Conservation (phyloP, 2,888 invertebrate species). For the Maniola hyperantus region DNA sequence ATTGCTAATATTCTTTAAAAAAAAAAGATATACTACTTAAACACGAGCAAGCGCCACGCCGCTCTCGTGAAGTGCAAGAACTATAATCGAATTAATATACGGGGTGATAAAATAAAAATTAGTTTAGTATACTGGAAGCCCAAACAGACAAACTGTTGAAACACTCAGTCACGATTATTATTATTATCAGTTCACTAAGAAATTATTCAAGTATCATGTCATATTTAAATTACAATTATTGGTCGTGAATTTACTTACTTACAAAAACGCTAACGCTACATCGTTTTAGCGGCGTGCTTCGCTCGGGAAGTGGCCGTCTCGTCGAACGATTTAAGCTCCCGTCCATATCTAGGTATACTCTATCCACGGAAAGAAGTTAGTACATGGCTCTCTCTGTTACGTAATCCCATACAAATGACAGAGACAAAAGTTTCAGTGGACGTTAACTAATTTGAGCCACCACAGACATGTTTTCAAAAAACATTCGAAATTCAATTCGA, state of each 20-base stretch:
- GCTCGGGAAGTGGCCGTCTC: conserved; percentile 54
- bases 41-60: too few relatives aligned
- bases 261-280: conserved; percentile 68
- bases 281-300: conserved; percentile 57
- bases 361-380: too few relatives aligned
- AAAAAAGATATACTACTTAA: too few relatives aligned
- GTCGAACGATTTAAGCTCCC: conserved; percentile 26
- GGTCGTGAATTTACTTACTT: conserved; percentile 78
- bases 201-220: conserved; percentile 69
- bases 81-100: conserved; percentile 38
- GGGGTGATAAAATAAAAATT: conserved; percentile 62
- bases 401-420: too few relatives aligned
- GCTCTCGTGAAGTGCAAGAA: too few relatives aligned
- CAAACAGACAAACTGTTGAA: conserved; percentile 77
- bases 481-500: too few relatives aligned
- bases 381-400: too few relatives aligned
- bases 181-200: conserved; percentile 78
- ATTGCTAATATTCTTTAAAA: too few relatives aligned
- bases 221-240: conserved; percentile 79
- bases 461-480: too few relatives aligned
- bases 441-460: too few relatives aligned
- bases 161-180: conserved; percentile 78
- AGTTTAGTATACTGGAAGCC: conserved; percentile 79
- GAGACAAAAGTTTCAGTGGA: too few relatives aligned
- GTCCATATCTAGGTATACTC: too few relatives aligned